Conservation (phyloP, 1,140 invertebrate genomes). For the Calycopis cecrops region DNA sequence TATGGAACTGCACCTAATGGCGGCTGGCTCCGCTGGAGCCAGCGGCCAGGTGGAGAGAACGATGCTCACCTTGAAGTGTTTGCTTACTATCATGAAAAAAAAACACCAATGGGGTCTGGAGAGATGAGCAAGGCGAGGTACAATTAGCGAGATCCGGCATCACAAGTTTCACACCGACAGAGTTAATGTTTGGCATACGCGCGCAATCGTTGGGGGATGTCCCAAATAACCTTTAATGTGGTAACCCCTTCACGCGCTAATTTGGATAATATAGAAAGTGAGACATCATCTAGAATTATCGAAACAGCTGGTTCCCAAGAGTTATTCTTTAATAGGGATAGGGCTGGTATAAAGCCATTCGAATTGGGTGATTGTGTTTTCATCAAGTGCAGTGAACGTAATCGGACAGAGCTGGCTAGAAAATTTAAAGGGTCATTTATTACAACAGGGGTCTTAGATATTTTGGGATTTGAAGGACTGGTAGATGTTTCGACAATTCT, state of each 20-base stretch:
- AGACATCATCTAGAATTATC: conserved; percentile 17
- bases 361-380: conserved; percentile 8
- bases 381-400: conserved; percentile 21
- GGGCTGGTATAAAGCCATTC: conserved; percentile 17
- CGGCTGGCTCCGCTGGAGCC: conserved; percentile 21
- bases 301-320: conserved; percentile 17
- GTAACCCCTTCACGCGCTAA: background rate
- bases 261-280: conserved; percentile 5
- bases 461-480: conserved; percentile 17
- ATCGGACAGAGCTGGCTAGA: conserved; percentile 21
- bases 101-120: conserved; percentile 13
- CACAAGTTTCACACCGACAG: conserved; percentile 15
- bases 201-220: conserved; percentile 19
- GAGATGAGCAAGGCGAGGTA: conserved; percentile 13
- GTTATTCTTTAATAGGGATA: conserved; percentile 21
- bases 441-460: conserved; percentile 15
- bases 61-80: conserved; percentile 22
- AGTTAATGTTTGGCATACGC: conserved; percentile 23
- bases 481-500: conserved; percentile 11
- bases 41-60: conserved; percentile 23
- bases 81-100: conserved; percentile 22
- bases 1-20: conserved; percentile 24
- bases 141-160: conserved; percentile 16
- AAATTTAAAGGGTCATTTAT: conserved; percentile 19
- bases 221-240: background rate